A percentile compares a stretch with the other conserved stretches of the same genome.
phyloP scores from a whole-genome alignment of 2,797 vertebrate genomes.

The Typhlichthys eigenmanni region DNA sequence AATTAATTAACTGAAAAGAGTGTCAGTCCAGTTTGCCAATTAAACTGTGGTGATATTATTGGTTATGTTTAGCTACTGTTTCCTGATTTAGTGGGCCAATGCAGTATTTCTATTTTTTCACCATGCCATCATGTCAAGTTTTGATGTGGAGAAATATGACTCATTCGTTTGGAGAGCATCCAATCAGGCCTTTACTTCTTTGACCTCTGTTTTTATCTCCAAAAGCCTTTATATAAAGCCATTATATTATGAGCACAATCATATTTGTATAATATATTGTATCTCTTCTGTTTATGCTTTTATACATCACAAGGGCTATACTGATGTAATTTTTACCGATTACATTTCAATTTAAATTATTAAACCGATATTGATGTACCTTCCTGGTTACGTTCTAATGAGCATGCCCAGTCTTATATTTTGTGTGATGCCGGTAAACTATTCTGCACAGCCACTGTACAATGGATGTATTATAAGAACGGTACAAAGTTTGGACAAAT shows the following conservation, averaged over 20 bases:
- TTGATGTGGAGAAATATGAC: not conserved
- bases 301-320: too few relatives aligned
- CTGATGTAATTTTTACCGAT: too few relatives aligned
- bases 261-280: not conserved
- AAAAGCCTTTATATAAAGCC: not conserved
- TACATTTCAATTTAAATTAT: too few relatives aligned
- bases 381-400: too few relatives aligned
- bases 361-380: too few relatives aligned
- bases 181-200: not conserved
- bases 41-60: slow-evolving; percentile 6
- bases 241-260: not conserved
- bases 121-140: not conserved
- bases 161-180: not conserved
- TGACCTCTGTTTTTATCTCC: slow-evolving; percentile 5
- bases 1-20: not conserved
- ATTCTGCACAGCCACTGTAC: too few relatives aligned
- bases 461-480: too few relatives aligned
- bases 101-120: slow-evolving; percentile 7
- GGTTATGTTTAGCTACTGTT: not conserved
- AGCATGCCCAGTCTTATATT: too few relatives aligned
- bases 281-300: not conserved
- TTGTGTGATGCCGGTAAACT: too few relatives aligned
- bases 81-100: slow-evolving; percentile 4
- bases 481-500: too few relatives aligned
- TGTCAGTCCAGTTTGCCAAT: not conserved